Evolutionary conservation across 2,888 invertebrate genomes (phyloP).

Genomic region (Drosophila infuscata): DNA sequence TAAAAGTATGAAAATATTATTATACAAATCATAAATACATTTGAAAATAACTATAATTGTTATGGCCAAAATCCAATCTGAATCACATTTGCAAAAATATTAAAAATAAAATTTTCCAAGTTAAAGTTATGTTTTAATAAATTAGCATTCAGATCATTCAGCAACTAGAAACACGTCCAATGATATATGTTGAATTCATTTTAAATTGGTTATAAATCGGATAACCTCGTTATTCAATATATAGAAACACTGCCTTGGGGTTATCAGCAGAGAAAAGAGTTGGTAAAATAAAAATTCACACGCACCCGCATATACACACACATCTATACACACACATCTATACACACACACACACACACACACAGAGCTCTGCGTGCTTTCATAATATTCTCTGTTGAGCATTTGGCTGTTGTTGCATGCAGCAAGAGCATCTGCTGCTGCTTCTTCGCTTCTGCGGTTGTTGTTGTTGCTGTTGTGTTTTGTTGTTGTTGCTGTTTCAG

Average conservation of each 20-base stretch:
- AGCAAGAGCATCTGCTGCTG: conserved; percentile 30
- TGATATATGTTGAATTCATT: neutral
- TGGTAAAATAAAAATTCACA: conserved; percentile 7
- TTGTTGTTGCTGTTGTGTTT: conserved; percentile 13
- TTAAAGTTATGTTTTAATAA: neutral
- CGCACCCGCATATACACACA: conserved; percentile 8
- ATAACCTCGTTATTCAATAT: neutral
- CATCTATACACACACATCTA: neutral
- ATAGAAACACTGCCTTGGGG: conserved; percentile 17
- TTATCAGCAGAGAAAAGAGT: conserved; percentile 7
- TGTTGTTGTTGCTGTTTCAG: conserved; percentile 46
- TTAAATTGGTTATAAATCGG: neutral
- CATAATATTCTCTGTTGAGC: conserved; percentile 72
- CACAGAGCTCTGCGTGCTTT: conserved; percentile 39
- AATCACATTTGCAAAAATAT: neutral
- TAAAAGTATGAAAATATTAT: neutral
- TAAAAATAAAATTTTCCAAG: neutral
- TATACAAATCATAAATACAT: neutral
- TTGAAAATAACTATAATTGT: too few species aligned
- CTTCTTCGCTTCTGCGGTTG: conserved; percentile 24
- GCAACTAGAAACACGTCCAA: neutral
- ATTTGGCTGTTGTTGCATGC: conserved; percentile 63
- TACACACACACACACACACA: neutral
- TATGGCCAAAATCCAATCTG: neutral
- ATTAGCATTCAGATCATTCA: neutral